These are phyloP conservation scores for Lordiphosa stackelbergi DNA, from an alignment of 1,140 invertebrate species.

Conservation along the genomic window DNA sequence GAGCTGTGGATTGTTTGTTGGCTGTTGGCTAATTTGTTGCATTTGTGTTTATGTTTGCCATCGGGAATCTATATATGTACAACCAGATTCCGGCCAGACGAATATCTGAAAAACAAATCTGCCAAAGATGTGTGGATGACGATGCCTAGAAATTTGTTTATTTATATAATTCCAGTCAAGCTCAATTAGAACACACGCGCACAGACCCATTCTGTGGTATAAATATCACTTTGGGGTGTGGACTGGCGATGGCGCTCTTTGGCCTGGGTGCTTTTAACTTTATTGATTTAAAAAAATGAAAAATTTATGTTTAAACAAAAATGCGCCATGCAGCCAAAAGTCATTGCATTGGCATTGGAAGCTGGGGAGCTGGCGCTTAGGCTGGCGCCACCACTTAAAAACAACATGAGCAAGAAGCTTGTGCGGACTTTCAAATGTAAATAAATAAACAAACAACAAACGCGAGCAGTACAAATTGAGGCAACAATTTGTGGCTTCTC, in stretches of 20 bases:
- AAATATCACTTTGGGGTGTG: slow-evolving; percentile 5
- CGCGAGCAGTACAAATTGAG: slow-evolving; percentile 37
- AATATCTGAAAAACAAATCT: slow-evolving; percentile 20
- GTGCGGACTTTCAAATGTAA: slow-evolving; percentile 65
- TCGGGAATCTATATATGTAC: slow-evolving; percentile 16
- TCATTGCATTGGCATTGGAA: slow-evolving; percentile 25
- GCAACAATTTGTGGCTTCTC: slow-evolving; percentile 41
- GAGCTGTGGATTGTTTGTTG: slow-evolving; percentile 13
- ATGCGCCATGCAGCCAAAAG: slow-evolving; percentile 47
- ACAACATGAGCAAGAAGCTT: slow-evolving; percentile 66
- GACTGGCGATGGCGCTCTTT: slow-evolving; percentile 46
- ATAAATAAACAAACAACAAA: slow-evolving; percentile 64
- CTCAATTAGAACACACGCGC: slow-evolving; percentile 56
- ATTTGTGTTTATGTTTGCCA: slow-evolving; percentile 59
- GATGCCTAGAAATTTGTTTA: slow-evolving; percentile 49
- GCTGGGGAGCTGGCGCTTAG: slow-evolving; percentile 34
- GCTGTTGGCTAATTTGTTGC: slow-evolving; percentile 66
- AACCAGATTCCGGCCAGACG: slow-evolving; percentile 11
- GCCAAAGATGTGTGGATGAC: slow-evolving; percentile 5
- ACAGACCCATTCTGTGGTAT: slow-evolving; percentile 5
- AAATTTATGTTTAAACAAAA: slow-evolving; percentile 76
- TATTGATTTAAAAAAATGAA: slow-evolving; percentile 76
- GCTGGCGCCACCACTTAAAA: slow-evolving; percentile 73
- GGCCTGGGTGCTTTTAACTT: slow-evolving; percentile 58
- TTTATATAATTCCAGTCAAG: slow-evolving; percentile 74